Evolutionary conservation across 2,888 invertebrate genomes (phyloP).

Genomic region (Prenolepis imparis): DNA sequence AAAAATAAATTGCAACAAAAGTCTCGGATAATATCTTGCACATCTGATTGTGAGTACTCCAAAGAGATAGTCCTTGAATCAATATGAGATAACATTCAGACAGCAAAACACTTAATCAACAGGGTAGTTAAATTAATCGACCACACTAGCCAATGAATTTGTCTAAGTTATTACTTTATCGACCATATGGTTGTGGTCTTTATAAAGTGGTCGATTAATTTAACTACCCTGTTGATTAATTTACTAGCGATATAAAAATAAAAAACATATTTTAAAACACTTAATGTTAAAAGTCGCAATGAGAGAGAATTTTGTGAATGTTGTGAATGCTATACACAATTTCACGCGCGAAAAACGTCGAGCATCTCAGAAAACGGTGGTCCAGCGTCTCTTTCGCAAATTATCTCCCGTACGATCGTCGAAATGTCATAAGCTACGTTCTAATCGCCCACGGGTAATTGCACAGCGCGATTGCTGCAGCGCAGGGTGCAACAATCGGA

Average conservation of each 20-base stretch:
- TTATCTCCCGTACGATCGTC: constrained; percentile 12
- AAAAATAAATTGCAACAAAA: background rate
- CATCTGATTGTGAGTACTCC: background rate
- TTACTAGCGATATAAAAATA: too few relatives aligned
- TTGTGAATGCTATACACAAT: background rate
- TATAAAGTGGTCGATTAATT: too few relatives aligned
- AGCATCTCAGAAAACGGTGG: background rate
- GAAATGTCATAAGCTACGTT: constrained; percentile 36
- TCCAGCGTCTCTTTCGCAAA: constrained; percentile 6
- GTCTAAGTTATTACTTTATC: too few relatives aligned
- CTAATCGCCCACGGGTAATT: constrained; percentile 19
- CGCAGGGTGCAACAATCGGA: constrained; percentile 42
- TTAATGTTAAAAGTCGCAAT: background rate
- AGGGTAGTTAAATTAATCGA: too few relatives aligned
- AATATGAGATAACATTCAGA: background rate
- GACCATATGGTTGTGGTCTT: too few relatives aligned
- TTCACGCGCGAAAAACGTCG: background rate
- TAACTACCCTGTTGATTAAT: too few relatives aligned
- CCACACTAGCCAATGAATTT: too few relatives aligned
- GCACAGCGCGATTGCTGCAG: constrained; percentile 30
- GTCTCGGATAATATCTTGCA: background rate
- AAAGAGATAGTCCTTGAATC: constrained; percentile 9
- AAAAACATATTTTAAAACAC: too few relatives aligned
- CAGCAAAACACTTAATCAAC: too few relatives aligned
- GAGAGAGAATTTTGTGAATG: background rate